Percentiles rank a stretch among this genome's conserved stretches.
These are phyloP conservation scores for Hemiprocne comata DNA, from an alignment of 2,113 vertebrate genomes.

Conservation along the genomic window DNA sequence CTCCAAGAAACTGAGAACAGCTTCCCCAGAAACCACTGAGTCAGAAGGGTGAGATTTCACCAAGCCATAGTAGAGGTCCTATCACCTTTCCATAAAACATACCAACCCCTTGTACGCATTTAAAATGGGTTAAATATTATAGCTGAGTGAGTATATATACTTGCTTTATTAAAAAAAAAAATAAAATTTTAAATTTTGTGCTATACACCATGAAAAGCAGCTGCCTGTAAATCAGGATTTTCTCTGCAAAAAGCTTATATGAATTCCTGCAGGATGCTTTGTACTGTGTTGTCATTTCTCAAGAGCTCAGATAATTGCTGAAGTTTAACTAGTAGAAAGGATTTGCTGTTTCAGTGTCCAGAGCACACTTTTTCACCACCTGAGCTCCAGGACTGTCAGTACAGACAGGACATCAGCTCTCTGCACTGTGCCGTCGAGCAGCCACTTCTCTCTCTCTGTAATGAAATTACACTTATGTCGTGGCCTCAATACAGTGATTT, in stretches of 20 bases:
- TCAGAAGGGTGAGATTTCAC: not conserved
- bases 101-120: not conserved
- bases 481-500: not conserved
- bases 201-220: not conserved
- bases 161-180: not conserved
- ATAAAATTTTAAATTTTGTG: not conserved
- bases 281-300: not conserved
- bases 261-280: constrained; percentile 10
- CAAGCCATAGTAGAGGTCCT: not conserved
- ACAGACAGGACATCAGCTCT: not conserved
- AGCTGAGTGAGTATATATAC: not conserved
- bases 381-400: not conserved
- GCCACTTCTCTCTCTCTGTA: not conserved
- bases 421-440: not conserved
- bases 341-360: not conserved
- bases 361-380: not conserved
- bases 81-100: not conserved
- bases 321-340: not conserved
- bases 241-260: not conserved
- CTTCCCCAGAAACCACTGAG: not conserved
- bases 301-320: not conserved
- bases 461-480: not conserved
- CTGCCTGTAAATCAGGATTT: not conserved
- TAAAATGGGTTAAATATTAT: not conserved
- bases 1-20: not conserved